Evolutionary conservation across 1,140 invertebrate genomes (phyloP).

Genomic region (Zaprionus nigranus): DNA sequence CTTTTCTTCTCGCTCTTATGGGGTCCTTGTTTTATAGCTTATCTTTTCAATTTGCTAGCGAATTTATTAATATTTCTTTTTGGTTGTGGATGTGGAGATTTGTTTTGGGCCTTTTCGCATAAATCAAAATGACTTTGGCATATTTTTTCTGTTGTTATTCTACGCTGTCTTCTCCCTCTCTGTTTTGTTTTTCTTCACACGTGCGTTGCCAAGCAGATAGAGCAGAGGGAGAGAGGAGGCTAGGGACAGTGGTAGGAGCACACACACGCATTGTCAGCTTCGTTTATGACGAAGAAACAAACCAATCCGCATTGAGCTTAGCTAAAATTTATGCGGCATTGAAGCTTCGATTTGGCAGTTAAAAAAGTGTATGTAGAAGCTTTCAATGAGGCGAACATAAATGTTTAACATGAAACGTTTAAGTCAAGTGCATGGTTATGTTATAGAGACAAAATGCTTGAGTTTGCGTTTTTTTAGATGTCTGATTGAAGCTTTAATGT

Average conservation of each 20-base stretch:
- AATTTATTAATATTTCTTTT: conserved; percentile 71
- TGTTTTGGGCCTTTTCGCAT: conserved; percentile 42
- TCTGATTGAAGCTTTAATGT: not conserved
- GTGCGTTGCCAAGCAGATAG: conserved; percentile 1
- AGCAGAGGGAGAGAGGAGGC: not conserved
- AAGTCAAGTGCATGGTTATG: too few species aligned
- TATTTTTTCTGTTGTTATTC: conserved; percentile 28
- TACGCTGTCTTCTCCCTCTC: not conserved
- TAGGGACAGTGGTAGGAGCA: not conserved
- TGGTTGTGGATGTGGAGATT: not conserved
- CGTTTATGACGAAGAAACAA: conserved; percentile 11
- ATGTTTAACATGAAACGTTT: not conserved
- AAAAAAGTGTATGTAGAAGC: conserved; percentile 2
- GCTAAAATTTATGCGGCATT: conserved; percentile 15
- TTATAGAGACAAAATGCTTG: not conserved
- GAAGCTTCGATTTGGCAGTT: conserved; percentile 4
- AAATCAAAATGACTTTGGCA: conserved; percentile 56
- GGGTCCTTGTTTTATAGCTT: conserved; percentile 20
- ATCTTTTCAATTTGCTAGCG: conserved; percentile 62
- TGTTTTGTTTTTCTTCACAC: conserved; percentile 25
- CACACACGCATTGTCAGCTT: conserved; percentile 29
- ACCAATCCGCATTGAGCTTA: conserved; percentile 27
- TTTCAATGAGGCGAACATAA: not conserved
- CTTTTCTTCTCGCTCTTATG: conserved; percentile 11
- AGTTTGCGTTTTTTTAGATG: not conserved